Conservation (phyloP, 2,113 vertebrate species). For the Pelecanoides urinatrix region DNA sequence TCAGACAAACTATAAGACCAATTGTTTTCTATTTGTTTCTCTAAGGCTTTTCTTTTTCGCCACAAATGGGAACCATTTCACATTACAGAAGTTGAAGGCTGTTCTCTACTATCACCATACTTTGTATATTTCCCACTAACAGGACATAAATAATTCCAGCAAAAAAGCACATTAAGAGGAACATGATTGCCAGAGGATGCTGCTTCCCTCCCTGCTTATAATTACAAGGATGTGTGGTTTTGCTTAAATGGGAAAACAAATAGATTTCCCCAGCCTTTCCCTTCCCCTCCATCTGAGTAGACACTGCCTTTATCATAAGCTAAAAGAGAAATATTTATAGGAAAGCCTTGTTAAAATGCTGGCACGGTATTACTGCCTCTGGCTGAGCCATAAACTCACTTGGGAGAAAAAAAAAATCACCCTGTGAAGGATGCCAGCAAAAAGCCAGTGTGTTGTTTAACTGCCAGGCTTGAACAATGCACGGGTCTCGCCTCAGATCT, state of each 20-base stretch:
- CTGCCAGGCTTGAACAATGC: neutral
- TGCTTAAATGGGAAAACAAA: constrained; percentile 39
- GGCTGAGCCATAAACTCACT: neutral
- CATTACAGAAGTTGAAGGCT: neutral
- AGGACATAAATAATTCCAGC: constrained; percentile 37
- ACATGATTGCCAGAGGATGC: neutral
- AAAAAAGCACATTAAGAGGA: neutral
- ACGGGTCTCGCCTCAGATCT: neutral
- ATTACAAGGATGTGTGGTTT: constrained; percentile 27
- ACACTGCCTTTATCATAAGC: neutral
- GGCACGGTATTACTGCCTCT: neutral
- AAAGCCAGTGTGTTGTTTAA: neutral
- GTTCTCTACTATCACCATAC: constrained; percentile 1
- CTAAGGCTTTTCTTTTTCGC: neutral
- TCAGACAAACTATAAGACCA: neutral
- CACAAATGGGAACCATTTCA: constrained; percentile 10
- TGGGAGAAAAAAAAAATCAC: neutral
- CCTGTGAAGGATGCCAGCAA: neutral
- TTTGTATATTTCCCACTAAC: constrained; percentile 8
- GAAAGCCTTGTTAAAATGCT: constrained; percentile 24
- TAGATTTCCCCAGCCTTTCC: neutral
- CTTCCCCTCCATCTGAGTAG: neutral
- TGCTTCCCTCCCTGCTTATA: neutral
- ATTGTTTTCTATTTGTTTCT: constrained; percentile 10
- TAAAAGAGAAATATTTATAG: constrained; percentile 47